Evolutionary conservation across 2,113 vertebrate species (phyloP), one percentile per base, ranked within the genome.

Genomic region (Lontra canadensis): DNA sequence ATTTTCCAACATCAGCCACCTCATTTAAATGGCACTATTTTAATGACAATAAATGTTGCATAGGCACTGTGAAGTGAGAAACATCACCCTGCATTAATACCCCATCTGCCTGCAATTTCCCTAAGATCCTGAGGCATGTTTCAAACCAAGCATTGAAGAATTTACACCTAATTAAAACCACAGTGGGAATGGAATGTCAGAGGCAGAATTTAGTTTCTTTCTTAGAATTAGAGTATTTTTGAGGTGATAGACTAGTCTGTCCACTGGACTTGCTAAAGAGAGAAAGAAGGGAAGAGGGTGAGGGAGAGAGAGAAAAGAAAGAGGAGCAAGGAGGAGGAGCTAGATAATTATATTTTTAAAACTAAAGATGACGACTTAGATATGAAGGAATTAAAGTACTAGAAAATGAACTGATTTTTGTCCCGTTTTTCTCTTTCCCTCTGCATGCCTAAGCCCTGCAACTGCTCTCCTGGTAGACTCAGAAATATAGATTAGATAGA

Each of bases 41-140:
- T 97, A 97, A 97, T 98, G 96, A 94, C 88, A 98, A 95, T 97
- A 96, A 96, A 97, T 96, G 95, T 96, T 97, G 65, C 81, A 94
- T 83, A 82, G 88, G 65, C 82, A 95, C 91, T 20, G 29, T 94
- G 73, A 97, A 95, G 78, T 95, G 85, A 97, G 85, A 98, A 97
- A 95, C 65, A 93, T 91, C 91, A 95, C 59, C 85, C 82, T 94
- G 95, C 52, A 94, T 98, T 97, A 94, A 96, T 90, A 93, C 23
- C 21, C 69, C 93, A 94, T 95, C 91, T 97, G 85, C 81, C 71
- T 96, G 52, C 91, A 82, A 91, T 91, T 82, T 96, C 67, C 82
- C 88, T 91, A 88, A 98, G 91, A 97, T 96, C 44, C 95, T 67
- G 52, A 94, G 78, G 86, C 78, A 96, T 86, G 82, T 96, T 93